These are phyloP conservation scores for Cydia amplana DNA, from an alignment of 1,140 invertebrate species.

Conservation along the genomic window DNA sequence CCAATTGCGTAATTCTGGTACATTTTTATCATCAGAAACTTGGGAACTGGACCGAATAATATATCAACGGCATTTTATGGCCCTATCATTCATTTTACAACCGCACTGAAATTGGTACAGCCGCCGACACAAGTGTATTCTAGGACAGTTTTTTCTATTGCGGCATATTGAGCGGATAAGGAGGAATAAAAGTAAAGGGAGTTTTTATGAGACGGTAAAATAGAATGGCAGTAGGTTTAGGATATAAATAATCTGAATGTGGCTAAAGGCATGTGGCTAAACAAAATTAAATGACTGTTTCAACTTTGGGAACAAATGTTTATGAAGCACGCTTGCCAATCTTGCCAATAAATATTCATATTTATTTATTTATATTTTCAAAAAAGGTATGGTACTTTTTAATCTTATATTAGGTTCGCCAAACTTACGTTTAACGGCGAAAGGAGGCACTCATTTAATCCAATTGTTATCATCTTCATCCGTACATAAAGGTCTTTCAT, in stretches of 20 bases:
- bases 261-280: background rate
- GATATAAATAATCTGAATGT: background rate
- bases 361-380: too few relatives aligned
- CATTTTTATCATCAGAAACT: conserved; percentile 18
- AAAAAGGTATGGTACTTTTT: too few relatives aligned
- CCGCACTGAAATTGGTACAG: conserved; percentile 25
- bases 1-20: background rate
- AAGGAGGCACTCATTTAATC: too few relatives aligned
- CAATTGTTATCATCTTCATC: too few relatives aligned
- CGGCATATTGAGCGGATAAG: conserved; percentile 5
- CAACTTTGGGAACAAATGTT: too few relatives aligned
- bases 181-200: conserved; percentile 6
- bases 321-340: too few relatives aligned
- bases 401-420: too few relatives aligned
- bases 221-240: background rate
- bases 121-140: conserved; percentile 14
- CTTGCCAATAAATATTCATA: too few relatives aligned
- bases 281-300: background rate
- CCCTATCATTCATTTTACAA: conserved; percentile 31
- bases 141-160: conserved; percentile 24
- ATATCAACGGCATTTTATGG: conserved; percentile 12
- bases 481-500: too few relatives aligned
- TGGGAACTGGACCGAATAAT: conserved; percentile 12
- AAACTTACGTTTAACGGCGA: too few relatives aligned
- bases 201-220: conserved; percentile 20